Evolutionary conservation across 37 sponge, comb jelly and placozoan genomes (phyloP).

Genomic region (Spongilla lacustris): DNA sequence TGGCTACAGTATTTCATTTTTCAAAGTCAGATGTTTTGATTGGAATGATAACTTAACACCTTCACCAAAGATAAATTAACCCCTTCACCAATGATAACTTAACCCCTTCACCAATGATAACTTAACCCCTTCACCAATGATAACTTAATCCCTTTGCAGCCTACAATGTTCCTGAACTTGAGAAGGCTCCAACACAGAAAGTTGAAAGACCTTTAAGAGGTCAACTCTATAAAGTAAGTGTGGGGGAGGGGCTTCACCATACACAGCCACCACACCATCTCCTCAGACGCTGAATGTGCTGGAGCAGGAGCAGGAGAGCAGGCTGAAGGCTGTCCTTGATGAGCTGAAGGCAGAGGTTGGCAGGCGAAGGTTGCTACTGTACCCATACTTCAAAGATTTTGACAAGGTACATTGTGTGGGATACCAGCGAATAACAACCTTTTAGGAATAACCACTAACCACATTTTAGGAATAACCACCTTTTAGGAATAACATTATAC

Average conservation of each 20-base stretch:
- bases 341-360: conserved; percentile 60
- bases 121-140: too few relatives aligned
- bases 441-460: too few relatives aligned
- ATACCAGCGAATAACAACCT: too few relatives aligned
- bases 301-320: conserved; percentile 59
- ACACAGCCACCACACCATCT: background rate
- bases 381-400: conserved; percentile 90
- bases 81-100: too few relatives aligned
- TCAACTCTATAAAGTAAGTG: conserved; percentile 65
- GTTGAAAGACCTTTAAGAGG: conserved; percentile 81
- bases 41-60: too few relatives aligned
- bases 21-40: too few relatives aligned
- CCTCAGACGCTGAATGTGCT: conserved; percentile 60
- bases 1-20: too few relatives aligned
- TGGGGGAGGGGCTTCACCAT: too few relatives aligned
- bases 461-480: too few relatives aligned
- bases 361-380: conserved; percentile 64
- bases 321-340: conserved; percentile 59
- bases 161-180: conserved; percentile 85
- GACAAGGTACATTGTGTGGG: conserved; percentile 81
- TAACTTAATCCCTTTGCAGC: conserved; percentile 24
- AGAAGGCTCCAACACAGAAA: conserved; percentile 77
- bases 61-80: too few relatives aligned
- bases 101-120: too few relatives aligned
- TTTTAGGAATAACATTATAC: too few relatives aligned